Base-by-base conservation (phyloP, 2,888 invertebrate species). In the Acleris sparsana region DNA sequence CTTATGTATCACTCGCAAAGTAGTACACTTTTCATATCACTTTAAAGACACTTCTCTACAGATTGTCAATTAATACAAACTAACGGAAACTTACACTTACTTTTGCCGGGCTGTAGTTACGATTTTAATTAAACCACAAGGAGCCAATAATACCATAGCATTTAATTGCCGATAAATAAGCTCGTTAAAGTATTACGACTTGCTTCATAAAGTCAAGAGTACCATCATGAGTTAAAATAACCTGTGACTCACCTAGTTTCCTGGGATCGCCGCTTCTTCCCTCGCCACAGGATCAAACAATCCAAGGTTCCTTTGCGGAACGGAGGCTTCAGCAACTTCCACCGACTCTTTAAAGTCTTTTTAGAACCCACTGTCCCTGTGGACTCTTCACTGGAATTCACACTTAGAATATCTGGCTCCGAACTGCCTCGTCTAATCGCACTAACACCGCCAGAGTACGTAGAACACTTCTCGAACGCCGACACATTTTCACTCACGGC, bases 271-370 rank as follows among this genome's bases (percentile, higher is more conserved):
- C 83, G 75, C 75, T 86, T 90, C 75, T 87, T 92, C 70, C 86
- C 84, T 66, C 90, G 88, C 92, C 92, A 93, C 51, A 83, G 82
- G 48, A 92, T 76, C 73, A 93, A 78, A 74, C 89, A 90, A 74
- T 91, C 90, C 70, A 93, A 88, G 44, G 89, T 80, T 43, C 87
- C 87, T 79, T 89, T 93, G 59, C 83, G 82, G 71, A 91, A 88
- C 1, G 85, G 84, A 9, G 87, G 87, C 71, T 84, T 89, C 43
- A 90, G 74, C 64, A 88, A 73, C 70, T 85, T 90, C 88, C 87
- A 90, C 66, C 85, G 80, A 70, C 86, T 92, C 71, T 84, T 86
- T 17, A 85, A 75, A 68, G 85, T 88, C 71, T 85, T 89, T 57
- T 80, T 72, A 22, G 81, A 75, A 58, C 79, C 79, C 68, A 83